Percentiles rank a stretch among this genome's conserved stretches.
phyloP scores from a whole-genome alignment of 2,113 vertebrate genomes.

The Mus spicilegus region DNA sequence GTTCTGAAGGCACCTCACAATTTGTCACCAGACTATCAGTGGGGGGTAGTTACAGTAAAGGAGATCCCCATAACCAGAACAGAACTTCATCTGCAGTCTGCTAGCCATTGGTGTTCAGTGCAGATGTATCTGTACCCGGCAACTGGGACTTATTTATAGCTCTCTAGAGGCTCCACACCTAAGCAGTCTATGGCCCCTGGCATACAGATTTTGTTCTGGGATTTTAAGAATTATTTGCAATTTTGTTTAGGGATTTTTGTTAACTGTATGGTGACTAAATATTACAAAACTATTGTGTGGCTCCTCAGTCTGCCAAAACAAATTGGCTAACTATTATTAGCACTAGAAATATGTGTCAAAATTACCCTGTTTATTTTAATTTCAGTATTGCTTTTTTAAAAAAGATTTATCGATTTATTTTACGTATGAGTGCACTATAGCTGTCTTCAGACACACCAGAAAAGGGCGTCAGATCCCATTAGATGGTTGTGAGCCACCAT shows the following conservation, averaged over 20 bases:
- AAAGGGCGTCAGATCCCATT: no score
- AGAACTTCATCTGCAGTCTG: neutral
- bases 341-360: neutral
- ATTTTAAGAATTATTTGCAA: neutral
- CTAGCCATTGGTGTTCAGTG: no score
- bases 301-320: neutral
- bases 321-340: neutral
- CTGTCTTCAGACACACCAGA: no score
- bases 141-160: neutral
- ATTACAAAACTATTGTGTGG: neutral
- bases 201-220: neutral
- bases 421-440: no score
- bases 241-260: neutral
- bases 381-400: neutral
- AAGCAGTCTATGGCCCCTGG: neutral
- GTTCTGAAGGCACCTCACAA: neutral
- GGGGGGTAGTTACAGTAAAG: neutral
- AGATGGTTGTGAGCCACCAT: no score
- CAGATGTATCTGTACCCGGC: neutral
- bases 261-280: neutral
- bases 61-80: neutral
- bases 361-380: neutral
- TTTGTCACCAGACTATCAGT: neutral
- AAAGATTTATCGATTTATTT: no score
- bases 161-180: neutral